Percentiles rank a stretch among this genome's conserved stretches.
Evolutionary conservation across 2,113 vertebrate genomes (phyloP).

Genomic region (Nyctibius bracteatus): DNA sequence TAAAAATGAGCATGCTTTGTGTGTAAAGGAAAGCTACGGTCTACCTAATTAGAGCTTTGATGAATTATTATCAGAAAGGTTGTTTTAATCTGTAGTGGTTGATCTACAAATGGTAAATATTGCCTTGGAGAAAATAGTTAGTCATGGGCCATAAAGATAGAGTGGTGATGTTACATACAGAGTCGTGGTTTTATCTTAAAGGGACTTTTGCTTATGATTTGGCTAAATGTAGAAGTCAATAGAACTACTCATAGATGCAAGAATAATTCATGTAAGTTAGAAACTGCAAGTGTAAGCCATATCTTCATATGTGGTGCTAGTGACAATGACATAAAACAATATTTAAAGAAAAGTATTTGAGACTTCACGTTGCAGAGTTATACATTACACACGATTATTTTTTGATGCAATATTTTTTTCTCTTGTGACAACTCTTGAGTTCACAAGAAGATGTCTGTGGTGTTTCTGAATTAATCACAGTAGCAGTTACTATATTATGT

Average conservation of each 20-base stretch:
- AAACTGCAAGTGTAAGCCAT: background rate
- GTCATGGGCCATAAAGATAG: background rate
- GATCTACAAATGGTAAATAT: constrained; percentile 33
- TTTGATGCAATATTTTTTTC: background rate
- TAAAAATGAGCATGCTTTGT: constrained; percentile 6
- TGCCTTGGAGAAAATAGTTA: constrained; percentile 17
- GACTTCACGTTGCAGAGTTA: background rate
- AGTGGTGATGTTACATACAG: background rate
- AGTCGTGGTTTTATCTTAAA: background rate
- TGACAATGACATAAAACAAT: background rate
- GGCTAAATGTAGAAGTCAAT: background rate
- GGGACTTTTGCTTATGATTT: background rate
- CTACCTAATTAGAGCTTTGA: background rate
- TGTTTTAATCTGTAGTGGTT: constrained; percentile 36
- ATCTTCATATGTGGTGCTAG: background rate
- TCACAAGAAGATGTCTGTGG: background rate
- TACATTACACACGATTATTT: background rate
- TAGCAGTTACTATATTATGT: background rate
- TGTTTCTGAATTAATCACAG: background rate
- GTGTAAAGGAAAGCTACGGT: background rate
- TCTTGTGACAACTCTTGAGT: background rate
- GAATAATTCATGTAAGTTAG: background rate
- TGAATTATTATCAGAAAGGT: constrained; percentile 16
- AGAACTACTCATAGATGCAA: background rate
- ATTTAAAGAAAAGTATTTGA: background rate